These are phyloP conservation scores for Tenualosa thibaudeaui DNA, from an alignment of 2,797 vertebrate genomes.

Conservation along the genomic window DNA sequence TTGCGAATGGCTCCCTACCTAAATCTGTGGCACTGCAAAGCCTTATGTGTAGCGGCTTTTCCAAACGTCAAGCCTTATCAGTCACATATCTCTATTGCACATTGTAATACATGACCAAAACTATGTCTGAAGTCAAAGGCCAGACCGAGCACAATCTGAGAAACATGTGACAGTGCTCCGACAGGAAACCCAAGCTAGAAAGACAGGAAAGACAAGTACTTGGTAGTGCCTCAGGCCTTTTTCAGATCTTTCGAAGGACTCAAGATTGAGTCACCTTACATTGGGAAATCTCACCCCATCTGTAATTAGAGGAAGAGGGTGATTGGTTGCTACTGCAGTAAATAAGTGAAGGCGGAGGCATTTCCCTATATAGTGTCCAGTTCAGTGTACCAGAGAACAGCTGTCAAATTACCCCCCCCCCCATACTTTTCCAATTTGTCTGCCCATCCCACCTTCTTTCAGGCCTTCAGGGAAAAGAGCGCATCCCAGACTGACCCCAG, in stretches of 20 bases:
- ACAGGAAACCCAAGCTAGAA: conserved; percentile 2
- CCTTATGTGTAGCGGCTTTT: neutral
- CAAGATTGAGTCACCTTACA: neutral
- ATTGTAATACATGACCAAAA: conserved; percentile 22
- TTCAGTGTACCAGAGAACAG: neutral
- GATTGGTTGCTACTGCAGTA: neutral
- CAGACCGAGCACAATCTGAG: conserved; percentile 16
- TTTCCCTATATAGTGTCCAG: neutral
- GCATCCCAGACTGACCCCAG: neutral
- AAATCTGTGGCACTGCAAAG: conserved; percentile 9
- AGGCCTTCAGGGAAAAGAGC: neutral
- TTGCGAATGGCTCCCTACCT: neutral
- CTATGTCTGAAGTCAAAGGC: conserved; percentile 16
- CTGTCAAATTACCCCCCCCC: neutral
- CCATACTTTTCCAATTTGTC: neutral
- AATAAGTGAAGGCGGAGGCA: neutral
- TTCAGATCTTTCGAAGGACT: neutral
- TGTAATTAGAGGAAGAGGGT: neutral
- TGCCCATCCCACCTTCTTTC: neutral
- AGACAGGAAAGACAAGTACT: conserved; percentile 3
- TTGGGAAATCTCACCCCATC: neutral
- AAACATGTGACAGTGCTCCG: neutral
- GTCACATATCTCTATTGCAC: conserved; percentile 20
- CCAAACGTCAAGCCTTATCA: conserved; percentile 14
- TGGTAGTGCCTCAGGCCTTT: neutral